phyloP scores from a whole-genome alignment of 92 coral and sea anemone species.

The Hydrozoanthus gracilis region DNA sequence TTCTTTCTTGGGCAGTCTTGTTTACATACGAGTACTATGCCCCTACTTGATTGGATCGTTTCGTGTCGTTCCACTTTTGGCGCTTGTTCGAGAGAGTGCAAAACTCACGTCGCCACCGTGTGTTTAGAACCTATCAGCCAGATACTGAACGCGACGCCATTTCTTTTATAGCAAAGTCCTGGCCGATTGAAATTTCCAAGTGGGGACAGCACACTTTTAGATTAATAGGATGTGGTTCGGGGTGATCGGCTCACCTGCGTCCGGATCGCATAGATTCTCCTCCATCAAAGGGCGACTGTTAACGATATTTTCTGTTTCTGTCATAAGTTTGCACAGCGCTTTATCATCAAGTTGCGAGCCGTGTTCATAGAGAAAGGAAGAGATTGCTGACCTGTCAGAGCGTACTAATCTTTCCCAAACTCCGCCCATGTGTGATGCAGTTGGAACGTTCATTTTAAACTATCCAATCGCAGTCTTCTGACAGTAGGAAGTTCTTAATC shows the following conservation, averaged over 20 bases:
- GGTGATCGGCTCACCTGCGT: conserved; percentile 51
- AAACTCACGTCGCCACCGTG: conserved; percentile 61
- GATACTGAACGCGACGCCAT: conserved; percentile 61
- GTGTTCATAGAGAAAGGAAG: conserved; percentile 26
- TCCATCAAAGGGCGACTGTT: conserved; percentile 58
- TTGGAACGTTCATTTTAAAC: conserved; percentile 56
- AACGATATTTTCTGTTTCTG: conserved; percentile 60
- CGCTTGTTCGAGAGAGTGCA: conserved; percentile 50
- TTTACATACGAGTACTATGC: conserved; percentile 60
- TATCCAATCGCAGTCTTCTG: conserved; percentile 57
- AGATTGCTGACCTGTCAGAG: conserved; percentile 39
- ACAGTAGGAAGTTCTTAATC: conserved; percentile 34
- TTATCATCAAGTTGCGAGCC: conserved; percentile 57
- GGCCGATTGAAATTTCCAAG: conserved; percentile 56
- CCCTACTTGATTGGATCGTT: conserved; percentile 59
- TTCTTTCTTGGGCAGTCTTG: conserved; percentile 53
- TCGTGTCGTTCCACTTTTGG: conserved; percentile 56
- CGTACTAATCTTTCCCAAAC: conserved; percentile 56
- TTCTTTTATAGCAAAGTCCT: conserved; percentile 50
- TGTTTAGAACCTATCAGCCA: conserved; percentile 63
- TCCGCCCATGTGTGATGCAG: background rate
- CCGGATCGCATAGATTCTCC: conserved; percentile 45
- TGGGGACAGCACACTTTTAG: conserved; percentile 45
- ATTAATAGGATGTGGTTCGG: conserved; percentile 53
- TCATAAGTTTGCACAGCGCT: conserved; percentile 46